Evolutionary conservation across 1,140 invertebrate species (phyloP), one percentile per base, ranked within the genome.

Genomic region (Polypedilum vanderplanki): DNA sequence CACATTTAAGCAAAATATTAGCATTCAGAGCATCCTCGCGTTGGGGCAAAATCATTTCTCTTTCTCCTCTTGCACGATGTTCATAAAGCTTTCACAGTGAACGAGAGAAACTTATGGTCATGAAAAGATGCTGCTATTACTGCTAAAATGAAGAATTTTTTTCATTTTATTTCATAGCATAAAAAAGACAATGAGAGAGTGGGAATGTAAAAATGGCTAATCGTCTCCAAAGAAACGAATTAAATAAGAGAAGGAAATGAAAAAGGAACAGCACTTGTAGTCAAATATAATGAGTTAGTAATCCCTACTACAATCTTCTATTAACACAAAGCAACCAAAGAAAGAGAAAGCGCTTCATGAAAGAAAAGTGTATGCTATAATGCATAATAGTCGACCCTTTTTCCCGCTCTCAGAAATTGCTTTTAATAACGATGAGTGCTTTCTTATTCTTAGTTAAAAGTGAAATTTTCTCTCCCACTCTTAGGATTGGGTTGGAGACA

Each of bases 241-340:
- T 33, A 33, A 70, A 70, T 18, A 20, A 70, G 10, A 20, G 18
- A 70, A n/a, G 65, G 17, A 70, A 70, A 70, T 70, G 15, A 70
- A 70, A 70, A 10, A 22, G 9, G 10, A 20, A 22, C 3, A 18
- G 65, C 65, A 70, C 65, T 70, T 70, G 17, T 70, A 18, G 65
- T 70, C 65, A 22, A 22, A 20, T 70, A 18, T 70, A 70, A 70
- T 70, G 65, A 70, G 65, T 70, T 22, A 70, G 65, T 18, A 70
- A 20, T 70, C 17, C 65, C 20, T 10, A 22, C 65, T 70, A 22
- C 65, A 20, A 70, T 70, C 65, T 18, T 70, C 20, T 70, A 70
- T 70, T 70, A 70, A 70, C 65, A 70, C 20, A 18, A 70, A 70
- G 65, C 17, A 70, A 22, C 65, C 9, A 70, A 70, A 70, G 18